phyloP scores from a whole-genome alignment of 2,113 vertebrate genomes.

The Lanius collurio region DNA sequence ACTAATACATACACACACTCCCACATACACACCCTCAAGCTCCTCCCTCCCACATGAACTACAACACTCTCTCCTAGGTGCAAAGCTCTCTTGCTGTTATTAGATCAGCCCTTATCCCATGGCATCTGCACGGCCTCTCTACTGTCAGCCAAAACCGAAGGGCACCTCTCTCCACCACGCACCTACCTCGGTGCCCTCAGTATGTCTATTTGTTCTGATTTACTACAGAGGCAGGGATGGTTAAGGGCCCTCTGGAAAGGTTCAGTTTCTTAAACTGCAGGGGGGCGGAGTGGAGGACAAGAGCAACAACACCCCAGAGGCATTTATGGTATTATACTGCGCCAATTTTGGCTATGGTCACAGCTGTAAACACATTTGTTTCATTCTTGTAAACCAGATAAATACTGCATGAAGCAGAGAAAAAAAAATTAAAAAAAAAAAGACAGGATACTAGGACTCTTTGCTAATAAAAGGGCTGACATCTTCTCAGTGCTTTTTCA shows the following conservation, averaged over 20 bases:
- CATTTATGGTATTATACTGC: not conserved
- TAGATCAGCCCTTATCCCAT: not conserved
- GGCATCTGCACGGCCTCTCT: not conserved
- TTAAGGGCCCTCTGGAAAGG: not conserved
- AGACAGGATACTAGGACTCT: not conserved
- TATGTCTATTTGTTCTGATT: not conserved
- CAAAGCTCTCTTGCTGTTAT: not conserved
- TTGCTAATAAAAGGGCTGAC: not conserved
- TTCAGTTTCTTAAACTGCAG: constrained; percentile 10
- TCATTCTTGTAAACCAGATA: not conserved
- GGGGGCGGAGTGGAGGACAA: not conserved
- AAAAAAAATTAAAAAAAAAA: not conserved
- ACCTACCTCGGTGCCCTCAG: not conserved
- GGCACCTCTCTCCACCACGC: not conserved
- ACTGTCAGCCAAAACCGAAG: not conserved
- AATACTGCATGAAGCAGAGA: not conserved
- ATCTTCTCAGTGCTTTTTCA: not conserved
- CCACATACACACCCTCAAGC: not conserved
- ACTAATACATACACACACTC: not conserved
- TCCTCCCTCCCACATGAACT: constrained; percentile 18
- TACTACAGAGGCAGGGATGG: not conserved
- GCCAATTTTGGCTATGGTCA: not conserved
- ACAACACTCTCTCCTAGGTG: not conserved
- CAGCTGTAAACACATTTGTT: not conserved
- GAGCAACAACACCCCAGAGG: constrained; percentile 20